A percentile compares a stretch with the other conserved stretches of the same genome.
These are phyloP conservation scores for Troides aeacus DNA, from an alignment of 2,888 invertebrate species.

Conservation along the genomic window DNA sequence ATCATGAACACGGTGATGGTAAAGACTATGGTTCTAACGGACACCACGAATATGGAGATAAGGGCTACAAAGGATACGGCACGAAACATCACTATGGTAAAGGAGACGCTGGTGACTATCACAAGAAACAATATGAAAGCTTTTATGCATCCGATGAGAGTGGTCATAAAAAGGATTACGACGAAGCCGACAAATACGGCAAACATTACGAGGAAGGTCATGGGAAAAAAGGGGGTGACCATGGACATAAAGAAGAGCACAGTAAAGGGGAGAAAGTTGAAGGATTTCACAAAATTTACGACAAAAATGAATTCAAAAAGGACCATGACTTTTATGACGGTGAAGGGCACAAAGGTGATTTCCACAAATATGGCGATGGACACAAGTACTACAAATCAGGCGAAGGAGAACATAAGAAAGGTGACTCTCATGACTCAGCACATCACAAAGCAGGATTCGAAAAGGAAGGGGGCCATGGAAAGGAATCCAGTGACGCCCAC, in stretches of 20 bases:
- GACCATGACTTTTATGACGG: slow-evolving; percentile 85
- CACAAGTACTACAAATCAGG: slow-evolving; percentile 74
- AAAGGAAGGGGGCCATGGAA: slow-evolving; percentile 74
- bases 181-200: slow-evolving; percentile 72
- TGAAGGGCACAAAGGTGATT: slow-evolving; percentile 80
- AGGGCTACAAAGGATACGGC: slow-evolving; percentile 75
- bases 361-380: slow-evolving; percentile 78
- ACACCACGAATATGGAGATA: slow-evolving; percentile 72
- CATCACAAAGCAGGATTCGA: slow-evolving; percentile 71
- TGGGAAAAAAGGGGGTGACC: slow-evolving; percentile 75
- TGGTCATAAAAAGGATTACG: slow-evolving; percentile 74
- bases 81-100: slow-evolving; percentile 74
- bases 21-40: slow-evolving; percentile 64
- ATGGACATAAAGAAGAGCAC: slow-evolving; percentile 74
- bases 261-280: slow-evolving; percentile 82
- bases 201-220: slow-evolving; percentile 74
- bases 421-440: slow-evolving; percentile 74
- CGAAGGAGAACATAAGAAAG: slow-evolving; percentile 76
- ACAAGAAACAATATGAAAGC: slow-evolving; percentile 75
- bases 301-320: slow-evolving; percentile 86
- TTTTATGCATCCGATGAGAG: slow-evolving; percentile 75
- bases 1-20: slow-evolving; percentile 60
- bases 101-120: slow-evolving; percentile 77
- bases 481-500: slow-evolving; percentile 68
- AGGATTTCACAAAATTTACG: slow-evolving; percentile 84